A percentile compares a stretch with the other conserved stretches of the same genome.
Conservation (phyloP, 1,140 invertebrate species). For the Drosophila sp. region DNA sequence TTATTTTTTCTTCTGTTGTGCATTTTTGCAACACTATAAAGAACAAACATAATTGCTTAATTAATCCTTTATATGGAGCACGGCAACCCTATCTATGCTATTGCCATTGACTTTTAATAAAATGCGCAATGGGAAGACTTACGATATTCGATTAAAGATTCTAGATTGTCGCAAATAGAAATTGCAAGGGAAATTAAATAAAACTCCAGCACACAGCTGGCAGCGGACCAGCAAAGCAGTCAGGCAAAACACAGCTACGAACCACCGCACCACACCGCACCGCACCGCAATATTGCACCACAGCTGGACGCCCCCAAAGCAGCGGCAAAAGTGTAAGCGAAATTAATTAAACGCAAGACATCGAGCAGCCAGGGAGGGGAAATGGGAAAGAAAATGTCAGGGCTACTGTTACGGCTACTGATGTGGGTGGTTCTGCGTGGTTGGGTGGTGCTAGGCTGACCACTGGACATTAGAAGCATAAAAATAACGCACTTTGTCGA, state of each 20-base stretch:
- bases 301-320: conserved; percentile 20
- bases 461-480: neutral
- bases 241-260: conserved; percentile 3
- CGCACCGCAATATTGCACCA: neutral
- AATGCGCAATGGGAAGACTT: neutral
- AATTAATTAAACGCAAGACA: conserved; percentile 73
- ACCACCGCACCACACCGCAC: neutral
- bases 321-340: conserved; percentile 46
- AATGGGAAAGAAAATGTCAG: neutral
- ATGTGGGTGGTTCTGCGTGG: neutral
- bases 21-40: too few relatives aligned
- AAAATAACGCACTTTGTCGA: too few relatives aligned
- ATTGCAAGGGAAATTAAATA: conserved; percentile 4
- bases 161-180: neutral
- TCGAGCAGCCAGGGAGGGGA: neutral
- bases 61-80: too few relatives aligned
- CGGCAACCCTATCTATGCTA: too few relatives aligned
- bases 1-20: too few relatives aligned
- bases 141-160: neutral
- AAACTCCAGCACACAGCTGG: conserved; percentile 3
- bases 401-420: neutral
- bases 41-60: too few relatives aligned
- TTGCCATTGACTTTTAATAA: neutral
- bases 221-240: conserved; percentile 1
- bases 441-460: neutral